Evolutionary conservation across 37 sponge, comb jelly and placozoan genomes (phyloP).

Genomic region (Corticium candelabrum): DNA sequence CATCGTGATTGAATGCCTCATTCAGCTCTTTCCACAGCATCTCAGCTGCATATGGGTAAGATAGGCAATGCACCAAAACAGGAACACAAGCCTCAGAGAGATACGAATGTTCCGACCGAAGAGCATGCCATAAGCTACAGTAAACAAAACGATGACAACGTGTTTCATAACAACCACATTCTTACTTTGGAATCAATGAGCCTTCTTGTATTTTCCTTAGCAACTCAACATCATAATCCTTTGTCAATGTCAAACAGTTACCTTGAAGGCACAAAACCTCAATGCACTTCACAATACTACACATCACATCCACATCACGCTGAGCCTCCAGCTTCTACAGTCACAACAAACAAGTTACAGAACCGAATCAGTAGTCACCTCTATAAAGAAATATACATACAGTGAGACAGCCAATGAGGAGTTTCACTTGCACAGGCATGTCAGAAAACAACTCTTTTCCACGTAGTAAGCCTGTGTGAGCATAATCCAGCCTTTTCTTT

Average conservation of each 20-base stretch:
- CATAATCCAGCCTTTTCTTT: neutral
- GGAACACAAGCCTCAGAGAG: neutral
- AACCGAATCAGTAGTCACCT: too few relatives aligned
- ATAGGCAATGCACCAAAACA: neutral
- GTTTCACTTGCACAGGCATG: neutral
- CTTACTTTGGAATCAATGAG: neutral
- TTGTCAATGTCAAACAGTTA: neutral
- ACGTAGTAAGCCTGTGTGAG: neutral
- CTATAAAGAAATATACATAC: too few relatives aligned
- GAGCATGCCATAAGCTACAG: neutral
- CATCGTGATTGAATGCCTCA: neutral
- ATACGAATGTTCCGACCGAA: neutral
- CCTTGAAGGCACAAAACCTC: neutral
- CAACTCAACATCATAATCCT: neutral
- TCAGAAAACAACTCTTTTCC: neutral
- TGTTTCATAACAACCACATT: neutral
- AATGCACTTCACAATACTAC: neutral
- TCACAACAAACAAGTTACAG: too few relatives aligned
- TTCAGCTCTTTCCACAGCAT: neutral
- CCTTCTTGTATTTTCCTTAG: neutral
- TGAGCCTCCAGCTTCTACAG: neutral
- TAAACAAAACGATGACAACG: neutral
- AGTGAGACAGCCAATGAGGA: neutral
- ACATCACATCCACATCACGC: constrained; percentile 1
- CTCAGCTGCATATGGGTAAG: constrained; percentile 1